These are phyloP conservation scores for Agapetus fuscipes DNA, from an alignment of 2,888 invertebrate species.

Conservation along the genomic window DNA sequence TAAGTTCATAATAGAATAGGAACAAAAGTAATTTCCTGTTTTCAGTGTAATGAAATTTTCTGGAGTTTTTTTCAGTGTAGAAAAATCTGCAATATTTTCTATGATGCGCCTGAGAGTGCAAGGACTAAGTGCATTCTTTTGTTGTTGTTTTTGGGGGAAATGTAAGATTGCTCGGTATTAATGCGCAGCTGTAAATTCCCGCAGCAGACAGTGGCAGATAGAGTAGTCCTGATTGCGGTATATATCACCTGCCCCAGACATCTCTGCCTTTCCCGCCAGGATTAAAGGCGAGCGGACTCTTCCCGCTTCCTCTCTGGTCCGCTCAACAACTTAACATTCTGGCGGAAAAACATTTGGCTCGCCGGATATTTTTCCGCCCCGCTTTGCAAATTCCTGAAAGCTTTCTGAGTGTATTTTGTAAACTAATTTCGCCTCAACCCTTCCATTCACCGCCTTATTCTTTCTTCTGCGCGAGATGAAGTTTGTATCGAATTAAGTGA, in stretches of 20 bases:
- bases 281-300: slow-evolving; percentile 11
- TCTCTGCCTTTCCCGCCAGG: slow-evolving; percentile 2
- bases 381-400: not conserved
- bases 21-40: no score
- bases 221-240: slow-evolving; percentile 11
- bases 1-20: no score
- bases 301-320: no score
- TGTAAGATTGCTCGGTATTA: not conserved
- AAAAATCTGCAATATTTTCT: no score
- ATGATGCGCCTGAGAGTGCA: no score
- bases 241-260: slow-evolving; percentile 10
- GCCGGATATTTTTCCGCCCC: not conserved
- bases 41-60: no score
- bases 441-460: no score
- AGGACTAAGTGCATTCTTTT: not conserved
- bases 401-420: not conserved
- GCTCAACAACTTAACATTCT: slow-evolving; percentile 8
- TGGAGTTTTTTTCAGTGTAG: no score
- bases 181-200: not conserved
- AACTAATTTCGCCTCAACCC: not conserved
- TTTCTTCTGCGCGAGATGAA: no score
- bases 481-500: no score
- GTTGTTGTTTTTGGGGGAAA: not conserved
- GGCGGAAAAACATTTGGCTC: slow-evolving; percentile 8
- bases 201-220: not conserved